Percentiles rank a stretch among this genome's conserved stretches.
phyloP scores from a whole-genome alignment of 2,888 invertebrate genomes.

The Linnaemya vulpina region DNA sequence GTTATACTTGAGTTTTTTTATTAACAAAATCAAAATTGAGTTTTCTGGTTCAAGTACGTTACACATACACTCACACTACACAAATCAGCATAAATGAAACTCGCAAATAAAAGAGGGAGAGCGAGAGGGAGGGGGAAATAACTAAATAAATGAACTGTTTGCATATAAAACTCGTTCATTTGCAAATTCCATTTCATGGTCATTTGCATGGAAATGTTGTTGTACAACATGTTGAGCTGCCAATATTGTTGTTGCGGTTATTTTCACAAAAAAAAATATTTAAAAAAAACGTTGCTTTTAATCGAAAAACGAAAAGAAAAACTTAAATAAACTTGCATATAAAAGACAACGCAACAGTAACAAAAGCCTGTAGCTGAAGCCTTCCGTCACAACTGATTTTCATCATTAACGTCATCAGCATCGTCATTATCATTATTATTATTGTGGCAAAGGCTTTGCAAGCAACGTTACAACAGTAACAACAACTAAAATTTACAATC shows the following conservation, averaged over 20 bases:
- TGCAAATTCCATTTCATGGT: conserved; percentile 77
- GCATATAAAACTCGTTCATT: conserved; percentile 69
- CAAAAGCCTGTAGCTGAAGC: conserved; percentile 71
- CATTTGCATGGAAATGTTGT: conserved; percentile 80
- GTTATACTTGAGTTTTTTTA: conserved; percentile 78
- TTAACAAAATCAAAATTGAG: conserved; percentile 69
- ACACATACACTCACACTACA: conserved; percentile 52
- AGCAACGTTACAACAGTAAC: background rate
- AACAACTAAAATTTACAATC: conserved; percentile 48
- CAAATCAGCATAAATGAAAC: conserved; percentile 30
- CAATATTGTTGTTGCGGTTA: conserved; percentile 55
- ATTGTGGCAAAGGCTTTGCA: conserved; percentile 50
- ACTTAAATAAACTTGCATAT: conserved; percentile 26
- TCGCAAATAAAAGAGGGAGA: conserved; percentile 4
- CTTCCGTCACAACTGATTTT: conserved; percentile 81
- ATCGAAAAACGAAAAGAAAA: conserved; percentile 18
- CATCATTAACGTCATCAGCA: conserved; percentile 78
- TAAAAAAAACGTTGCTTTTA: conserved; percentile 18
- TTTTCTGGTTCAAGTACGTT: conserved; percentile 81
- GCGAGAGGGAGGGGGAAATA: conserved; percentile 14
- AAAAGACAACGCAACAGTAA: conserved; percentile 53
- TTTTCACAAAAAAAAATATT: conserved; percentile 44
- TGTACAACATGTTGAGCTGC: conserved; percentile 64
- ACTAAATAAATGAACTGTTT: conserved; percentile 53
- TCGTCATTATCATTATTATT: conserved; percentile 63